Base-by-base conservation (phyloP, 2,888 invertebrate genomes). In the Diaphora mendica region DNA sequence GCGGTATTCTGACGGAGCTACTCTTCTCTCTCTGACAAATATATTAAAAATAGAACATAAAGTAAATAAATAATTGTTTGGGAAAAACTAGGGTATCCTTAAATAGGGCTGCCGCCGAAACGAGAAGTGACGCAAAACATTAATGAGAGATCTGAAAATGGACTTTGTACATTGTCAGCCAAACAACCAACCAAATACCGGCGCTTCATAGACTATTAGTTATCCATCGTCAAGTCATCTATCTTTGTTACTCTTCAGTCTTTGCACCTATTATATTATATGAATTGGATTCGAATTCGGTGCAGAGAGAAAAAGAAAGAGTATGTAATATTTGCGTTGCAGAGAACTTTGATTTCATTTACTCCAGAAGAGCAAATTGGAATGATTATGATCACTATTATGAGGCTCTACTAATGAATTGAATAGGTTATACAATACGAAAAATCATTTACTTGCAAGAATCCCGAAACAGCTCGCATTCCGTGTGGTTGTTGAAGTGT, bases 391-490 rank as follows among this genome's bases (percentile, higher is more conserved):
- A 15, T 17, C 11, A 15, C 0, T 17, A 48, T 15, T 48, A 17
- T 17, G 15, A 48, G 44, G 15, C 44, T 44, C 15, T 15, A 44
- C 5, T 17, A 15, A 20, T 51, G 0, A 51, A 0, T 51, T 23
- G 11, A 48, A 48, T 48, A 20, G 48, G 7, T 17, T 48, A 44
- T 23, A 35, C 42, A 69, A 68, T 5, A 35, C 17, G 42, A 42
- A 73, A 65, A 33, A 5, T 2, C n/a, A 33, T 62, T 89, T 87
- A 95, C 95, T 86, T 93, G 92, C 95, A 95, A 33, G 95, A 95
- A 78, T 95, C 94, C 33, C 91, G 88, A 71, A 95, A 95, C 15
- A 95, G 87, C 73, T 95, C 94, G 71, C 95, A 95, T 79, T 95
- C 95, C 0, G 94, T 93, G 2, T 82, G 81, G 66, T 95, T 95